Percentiles rank a stretch among this genome's conserved stretches.
Evolutionary conservation across 2,797 vertebrate species (phyloP).

Genomic region (Trichosurus vulpecula): DNA sequence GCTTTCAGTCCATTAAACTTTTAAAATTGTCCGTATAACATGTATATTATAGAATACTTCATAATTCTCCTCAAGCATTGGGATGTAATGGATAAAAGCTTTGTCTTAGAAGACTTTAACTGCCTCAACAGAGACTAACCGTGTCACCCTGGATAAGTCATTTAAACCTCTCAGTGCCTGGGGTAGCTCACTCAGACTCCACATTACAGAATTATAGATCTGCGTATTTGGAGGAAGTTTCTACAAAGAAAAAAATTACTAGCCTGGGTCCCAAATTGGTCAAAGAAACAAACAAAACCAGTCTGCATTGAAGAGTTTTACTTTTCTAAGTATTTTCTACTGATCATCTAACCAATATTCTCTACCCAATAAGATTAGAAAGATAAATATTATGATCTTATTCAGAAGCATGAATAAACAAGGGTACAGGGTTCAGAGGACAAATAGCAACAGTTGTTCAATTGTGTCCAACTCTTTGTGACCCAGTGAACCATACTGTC

Average conservation of each 20-base stretch:
- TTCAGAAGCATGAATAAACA: background rate
- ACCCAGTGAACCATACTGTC: background rate
- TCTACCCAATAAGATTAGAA: background rate
- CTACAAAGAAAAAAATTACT: background rate
- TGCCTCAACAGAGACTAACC: background rate
- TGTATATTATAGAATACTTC: background rate
- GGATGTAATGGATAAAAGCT: background rate
- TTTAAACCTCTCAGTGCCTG: background rate
- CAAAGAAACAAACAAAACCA: background rate
- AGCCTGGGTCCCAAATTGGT: background rate
- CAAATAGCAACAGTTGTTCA: background rate
- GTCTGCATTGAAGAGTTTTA: background rate
- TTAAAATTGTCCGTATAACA: background rate
- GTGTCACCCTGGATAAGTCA: background rate
- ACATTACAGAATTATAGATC: background rate
- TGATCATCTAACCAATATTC: background rate
- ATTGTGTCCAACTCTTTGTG: background rate
- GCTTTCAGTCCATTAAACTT: background rate
- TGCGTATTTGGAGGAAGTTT: background rate
- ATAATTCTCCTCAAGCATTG: background rate
- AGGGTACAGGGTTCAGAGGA: background rate
- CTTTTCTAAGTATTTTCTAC: background rate
- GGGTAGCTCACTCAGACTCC: background rate
- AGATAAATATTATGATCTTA: background rate
- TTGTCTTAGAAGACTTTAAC: background rate